Evolutionary conservation across 1,140 invertebrate genomes (phyloP).

Genomic region (Bursaphelenchus mucronatus): DNA sequence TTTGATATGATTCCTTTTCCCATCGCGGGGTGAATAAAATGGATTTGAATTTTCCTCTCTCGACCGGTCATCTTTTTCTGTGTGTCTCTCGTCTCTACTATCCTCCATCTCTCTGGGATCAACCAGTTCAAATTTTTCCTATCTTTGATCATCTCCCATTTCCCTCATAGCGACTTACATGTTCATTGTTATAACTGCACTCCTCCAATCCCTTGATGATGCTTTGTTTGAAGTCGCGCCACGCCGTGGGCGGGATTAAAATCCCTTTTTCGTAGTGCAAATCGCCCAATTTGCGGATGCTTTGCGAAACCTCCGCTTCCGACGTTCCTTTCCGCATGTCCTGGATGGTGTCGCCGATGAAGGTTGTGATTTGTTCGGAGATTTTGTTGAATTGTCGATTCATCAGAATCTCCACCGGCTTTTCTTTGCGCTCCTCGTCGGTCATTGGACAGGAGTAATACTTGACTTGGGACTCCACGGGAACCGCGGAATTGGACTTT

Average conservation of each 20-base stretch:
- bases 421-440: neutral
- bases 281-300: constrained; percentile 34
- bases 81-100: too few relatives aligned
- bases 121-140: too few relatives aligned
- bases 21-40: too few relatives aligned
- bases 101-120: too few relatives aligned
- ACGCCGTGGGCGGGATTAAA: constrained; percentile 31
- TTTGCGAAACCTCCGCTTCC: constrained; percentile 13
- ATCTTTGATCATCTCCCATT: neutral
- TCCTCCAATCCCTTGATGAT: constrained; percentile 23
- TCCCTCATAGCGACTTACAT: constrained; percentile 26
- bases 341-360: constrained; percentile 33
- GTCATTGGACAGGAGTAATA: constrained; percentile 6
- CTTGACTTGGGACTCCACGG: neutral
- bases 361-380: constrained; percentile 27
- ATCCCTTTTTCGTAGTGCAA: constrained; percentile 35
- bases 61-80: too few relatives aligned
- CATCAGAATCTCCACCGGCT: constrained; percentile 24
- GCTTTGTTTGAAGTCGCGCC: constrained; percentile 36
- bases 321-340: constrained; percentile 24
- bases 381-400: constrained; percentile 31
- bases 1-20: too few relatives aligned
- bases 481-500: constrained; percentile 1
- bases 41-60: too few relatives aligned
- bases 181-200: constrained; percentile 27